These are phyloP conservation scores for Telenomus remus DNA, from an alignment of 1,140 invertebrate genomes.

Conservation along the genomic window DNA sequence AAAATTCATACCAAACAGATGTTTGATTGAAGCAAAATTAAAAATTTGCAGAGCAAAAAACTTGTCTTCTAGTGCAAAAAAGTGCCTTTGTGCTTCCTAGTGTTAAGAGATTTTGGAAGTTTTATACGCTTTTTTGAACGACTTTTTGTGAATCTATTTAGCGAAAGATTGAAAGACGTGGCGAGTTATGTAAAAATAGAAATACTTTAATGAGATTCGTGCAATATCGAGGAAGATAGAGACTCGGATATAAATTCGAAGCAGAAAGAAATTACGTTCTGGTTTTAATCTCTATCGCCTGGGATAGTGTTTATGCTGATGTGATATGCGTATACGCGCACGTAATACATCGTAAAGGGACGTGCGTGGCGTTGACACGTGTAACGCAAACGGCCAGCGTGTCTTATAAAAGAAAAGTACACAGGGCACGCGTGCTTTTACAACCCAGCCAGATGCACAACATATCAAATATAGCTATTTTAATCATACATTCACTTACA, in stretches of 20 bases:
- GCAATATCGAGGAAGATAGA: constrained; percentile 26
- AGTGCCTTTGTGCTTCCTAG: no score
- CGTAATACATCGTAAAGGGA: constrained; percentile 38
- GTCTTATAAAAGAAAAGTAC: constrained; percentile 45
- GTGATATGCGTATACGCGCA: constrained; percentile 43
- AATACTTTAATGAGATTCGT: constrained; percentile 6
- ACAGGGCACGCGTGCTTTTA: constrained; percentile 55
- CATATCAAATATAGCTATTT: constrained; percentile 6
- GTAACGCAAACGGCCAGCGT: constrained; percentile 43
- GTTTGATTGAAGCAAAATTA: no score
- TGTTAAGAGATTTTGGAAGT: no score
- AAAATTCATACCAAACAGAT: no score
- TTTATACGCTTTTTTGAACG: no score
- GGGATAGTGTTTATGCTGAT: constrained; percentile 32
- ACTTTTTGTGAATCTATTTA: no score
- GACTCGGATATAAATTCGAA: constrained; percentile 25
- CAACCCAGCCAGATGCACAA: constrained; percentile 35
- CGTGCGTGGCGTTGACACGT: constrained; percentile 52
- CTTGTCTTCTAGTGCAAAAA: no score
- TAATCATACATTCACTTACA: constrained; percentile 17
- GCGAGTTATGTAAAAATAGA: constrained; percentile 11
- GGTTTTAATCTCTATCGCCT: constrained; percentile 38
- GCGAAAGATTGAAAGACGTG: no score
- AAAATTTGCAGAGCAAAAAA: no score
- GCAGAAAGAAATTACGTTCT: constrained; percentile 21